Evolutionary conservation across 2,888 invertebrate genomes (phyloP).

Genomic region (Pecten maximus): DNA sequence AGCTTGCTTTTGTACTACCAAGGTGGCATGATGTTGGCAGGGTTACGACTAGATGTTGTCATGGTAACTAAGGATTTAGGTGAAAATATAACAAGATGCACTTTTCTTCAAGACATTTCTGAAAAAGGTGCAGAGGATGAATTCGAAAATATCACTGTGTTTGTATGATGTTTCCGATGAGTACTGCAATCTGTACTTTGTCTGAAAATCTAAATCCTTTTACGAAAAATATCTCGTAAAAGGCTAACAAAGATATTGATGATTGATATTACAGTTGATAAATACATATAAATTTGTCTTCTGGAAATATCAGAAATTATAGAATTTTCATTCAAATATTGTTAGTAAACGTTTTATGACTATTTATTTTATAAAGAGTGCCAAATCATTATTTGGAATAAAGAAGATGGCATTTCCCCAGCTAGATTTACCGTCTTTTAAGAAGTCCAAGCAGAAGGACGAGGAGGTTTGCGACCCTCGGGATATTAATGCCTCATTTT

Average conservation of each 20-base stretch:
- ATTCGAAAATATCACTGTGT: too few relatives aligned
- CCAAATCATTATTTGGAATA: not conserved
- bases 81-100: not conserved
- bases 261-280: not conserved
- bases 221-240: too few relatives aligned
- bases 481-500: not conserved
- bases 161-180: too few relatives aligned
- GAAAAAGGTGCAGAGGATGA: too few relatives aligned
- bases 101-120: too few relatives aligned
- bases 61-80: not conserved
- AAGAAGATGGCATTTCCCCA: slow-evolving; percentile 58
- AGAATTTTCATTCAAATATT: not conserved
- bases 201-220: too few relatives aligned
- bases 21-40: not conserved
- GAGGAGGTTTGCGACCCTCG: slow-evolving; percentile 54
- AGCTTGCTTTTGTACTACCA: slow-evolving; percentile 31
- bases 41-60: slow-evolving; percentile 7
- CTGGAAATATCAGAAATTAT: not conserved
- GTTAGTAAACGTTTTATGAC: not conserved
- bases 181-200: too few relatives aligned
- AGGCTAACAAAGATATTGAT: too few relatives aligned
- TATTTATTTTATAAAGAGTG: not conserved
- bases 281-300: not conserved
- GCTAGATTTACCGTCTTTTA: slow-evolving; percentile 57
- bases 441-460: slow-evolving; percentile 43